Evolutionary conservation across 2,113 vertebrate species (phyloP).

Genomic region (Campylorhamphus procurvoides): DNA sequence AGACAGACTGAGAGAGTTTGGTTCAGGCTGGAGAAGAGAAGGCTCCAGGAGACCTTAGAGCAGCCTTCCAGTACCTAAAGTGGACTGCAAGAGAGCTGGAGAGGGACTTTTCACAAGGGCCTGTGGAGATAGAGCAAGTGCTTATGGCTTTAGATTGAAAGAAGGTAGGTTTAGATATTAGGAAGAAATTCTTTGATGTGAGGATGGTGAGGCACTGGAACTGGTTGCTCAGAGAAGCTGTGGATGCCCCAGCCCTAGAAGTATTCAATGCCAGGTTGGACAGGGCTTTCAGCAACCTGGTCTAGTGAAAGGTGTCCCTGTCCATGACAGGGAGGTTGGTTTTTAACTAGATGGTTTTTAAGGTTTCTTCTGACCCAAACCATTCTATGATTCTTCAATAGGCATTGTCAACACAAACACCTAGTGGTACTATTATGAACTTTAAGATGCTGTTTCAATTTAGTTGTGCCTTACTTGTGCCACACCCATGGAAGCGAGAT

Average conservation of each 20-base stretch:
- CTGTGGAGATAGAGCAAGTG: background rate
- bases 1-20: background rate
- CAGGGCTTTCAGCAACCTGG: background rate
- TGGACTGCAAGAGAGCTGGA: background rate
- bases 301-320: background rate
- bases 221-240: background rate
- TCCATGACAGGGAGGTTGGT: too few species aligned
- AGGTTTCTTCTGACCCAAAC: background rate
- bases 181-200: background rate
- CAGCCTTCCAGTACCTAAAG: background rate
- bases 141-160: background rate
- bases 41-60: background rate
- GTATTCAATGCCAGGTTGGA: background rate
- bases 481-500: background rate
- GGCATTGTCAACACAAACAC: background rate
- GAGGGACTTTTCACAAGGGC: background rate
- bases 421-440: background rate
- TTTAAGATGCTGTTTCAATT: background rate
- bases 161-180: background rate
- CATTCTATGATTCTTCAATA: background rate
- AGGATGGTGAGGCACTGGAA: background rate
- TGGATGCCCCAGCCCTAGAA: background rate
- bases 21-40: background rate
- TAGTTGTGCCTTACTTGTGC: background rate
- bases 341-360: background rate